phyloP scores from a whole-genome alignment of 2,797 vertebrate genomes.

The Crocidura indochinensis region DNA sequence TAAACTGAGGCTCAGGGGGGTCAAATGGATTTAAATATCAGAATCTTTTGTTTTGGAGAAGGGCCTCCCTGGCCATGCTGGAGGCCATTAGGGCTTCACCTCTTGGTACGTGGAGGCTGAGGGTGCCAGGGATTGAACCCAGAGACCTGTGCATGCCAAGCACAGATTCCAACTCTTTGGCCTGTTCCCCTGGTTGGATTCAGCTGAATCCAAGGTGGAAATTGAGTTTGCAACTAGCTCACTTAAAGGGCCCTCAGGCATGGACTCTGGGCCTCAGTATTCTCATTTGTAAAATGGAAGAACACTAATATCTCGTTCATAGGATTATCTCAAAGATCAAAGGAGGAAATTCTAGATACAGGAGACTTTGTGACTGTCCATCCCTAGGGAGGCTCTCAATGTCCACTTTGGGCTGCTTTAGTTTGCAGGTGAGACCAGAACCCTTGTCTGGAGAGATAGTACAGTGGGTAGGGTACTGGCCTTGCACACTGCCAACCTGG shows the following conservation, averaged over 20 bases:
- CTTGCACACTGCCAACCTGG: too few species aligned
- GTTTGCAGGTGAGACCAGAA: neutral
- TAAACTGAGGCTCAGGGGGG: conserved; percentile 45
- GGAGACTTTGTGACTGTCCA: neutral
- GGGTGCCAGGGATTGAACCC: too few species aligned
- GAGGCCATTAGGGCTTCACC: too few species aligned
- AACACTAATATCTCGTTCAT: neutral
- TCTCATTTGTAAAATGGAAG: conserved; percentile 41
- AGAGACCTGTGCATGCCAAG: too few species aligned
- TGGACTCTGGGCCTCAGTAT: conserved; percentile 25
- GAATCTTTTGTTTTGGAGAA: too few species aligned
- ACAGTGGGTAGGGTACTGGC: too few species aligned
- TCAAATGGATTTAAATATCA: too few species aligned
- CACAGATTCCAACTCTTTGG: too few species aligned
- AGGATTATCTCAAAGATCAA: conserved; percentile 18
- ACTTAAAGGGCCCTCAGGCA: neutral
- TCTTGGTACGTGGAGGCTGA: too few species aligned
- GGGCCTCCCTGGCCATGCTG: too few species aligned
- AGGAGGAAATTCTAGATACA: conserved; percentile 14
- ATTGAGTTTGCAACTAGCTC: neutral
- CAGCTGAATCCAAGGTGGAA: neutral
- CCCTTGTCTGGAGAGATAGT: too few species aligned
- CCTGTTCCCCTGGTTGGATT: neutral
- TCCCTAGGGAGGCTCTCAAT: neutral
- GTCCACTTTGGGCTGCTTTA: neutral